Base-by-base conservation (phyloP, 2,797 vertebrate species). In the Brachyrhaphis roseni region DNA sequence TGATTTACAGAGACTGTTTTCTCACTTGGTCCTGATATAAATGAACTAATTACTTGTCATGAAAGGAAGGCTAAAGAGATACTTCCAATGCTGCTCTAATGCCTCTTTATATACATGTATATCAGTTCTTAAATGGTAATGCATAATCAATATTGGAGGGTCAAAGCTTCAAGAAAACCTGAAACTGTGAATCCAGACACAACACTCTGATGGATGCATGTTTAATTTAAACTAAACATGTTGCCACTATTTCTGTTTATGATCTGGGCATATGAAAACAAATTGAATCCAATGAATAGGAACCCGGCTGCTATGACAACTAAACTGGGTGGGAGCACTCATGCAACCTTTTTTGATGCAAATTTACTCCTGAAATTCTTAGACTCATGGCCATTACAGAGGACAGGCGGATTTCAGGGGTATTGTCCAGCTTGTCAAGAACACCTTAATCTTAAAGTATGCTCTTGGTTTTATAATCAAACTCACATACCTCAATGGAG, bases 401-500 rank as follows among this genome's bases (percentile, higher is more conserved):
- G 57, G 28, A 62, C 57, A 34, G 55, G n/a, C 11, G 4, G 12
- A 13, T 57, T 57, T 55, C 23, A 53, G 8, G n/a, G 53, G 26
- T n/a, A 55, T 31, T 28, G 12, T 6, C 28, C 57, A 15, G 6
- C 13, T 31, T 31, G 28, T 31, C 28, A 59, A 59, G 57, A 59
- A 62, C 1, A 59, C 31, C 15, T 34, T 18, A 18, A 6, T 62
- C 2, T 16, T 34, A 62, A 13, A 20, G 16, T 66, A 66, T 66
- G 36, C 62, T 39, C 26, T 76, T 45, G 36, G 39, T 77, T 31
- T 75, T 78, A 77, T 55, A 68, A 34, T 18, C 47, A 39, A 36
- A 64, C 74, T 31, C 66, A 53, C 75, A 51, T 45, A 74, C 49
- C 71, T 80, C 76, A 82, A 81, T 75, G 68, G 53, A 90, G 77